Evolutionary conservation across 2,888 invertebrate species (phyloP), one percentile per base, ranked within the genome.

Genomic region (Iselma pallidipennis): DNA sequence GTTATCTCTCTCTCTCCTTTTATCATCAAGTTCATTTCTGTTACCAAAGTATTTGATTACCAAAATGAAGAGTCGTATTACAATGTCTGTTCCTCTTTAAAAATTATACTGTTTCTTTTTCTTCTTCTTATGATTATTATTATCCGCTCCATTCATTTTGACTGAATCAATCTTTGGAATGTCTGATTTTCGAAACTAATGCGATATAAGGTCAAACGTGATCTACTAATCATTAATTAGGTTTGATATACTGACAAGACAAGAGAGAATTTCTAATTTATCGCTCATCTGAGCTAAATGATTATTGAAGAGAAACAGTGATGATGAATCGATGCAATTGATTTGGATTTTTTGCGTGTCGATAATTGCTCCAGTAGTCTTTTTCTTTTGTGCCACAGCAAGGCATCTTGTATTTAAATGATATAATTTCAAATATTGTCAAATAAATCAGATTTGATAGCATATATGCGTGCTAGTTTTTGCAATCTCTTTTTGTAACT

Each of bases 391-490:
- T 16, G 5, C 9, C 19, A 42, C 42, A 42, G 14, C n/a, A 33
- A 16, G 16, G 16, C 19, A 21, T 9, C 42, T 19, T 42, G 42
- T 42, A 42, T 10, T 21, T 42, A 33, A 63, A 54, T 75, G 75
- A 76, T 75, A 76, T 71, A 72, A 72, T 75, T 72, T 73, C 65
- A 70, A 68, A 68, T 19, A 61, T 59, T 26, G 21, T 48, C 37
- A 66, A 59, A 74, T 78, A 77, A 78, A 75, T 78, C 74, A 74
- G 68, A 55, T 70, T 70, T 71, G 73, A 74, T 75, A 72, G 71
- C 70, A 68, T 42, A 21, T 66, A 70, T 75, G 72, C 73, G 73
- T 74, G 73, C 63, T 65, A 61, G 56, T 29, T 29, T 10, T 29
- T 61, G 55, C 70, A 63, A 71, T 72, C 73, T 73, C 66, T 68